Percentiles rank a stretch among this genome's conserved stretches.
Evolutionary conservation across 1,140 invertebrate species (phyloP).

Genomic region (Drosophila orena): DNA sequence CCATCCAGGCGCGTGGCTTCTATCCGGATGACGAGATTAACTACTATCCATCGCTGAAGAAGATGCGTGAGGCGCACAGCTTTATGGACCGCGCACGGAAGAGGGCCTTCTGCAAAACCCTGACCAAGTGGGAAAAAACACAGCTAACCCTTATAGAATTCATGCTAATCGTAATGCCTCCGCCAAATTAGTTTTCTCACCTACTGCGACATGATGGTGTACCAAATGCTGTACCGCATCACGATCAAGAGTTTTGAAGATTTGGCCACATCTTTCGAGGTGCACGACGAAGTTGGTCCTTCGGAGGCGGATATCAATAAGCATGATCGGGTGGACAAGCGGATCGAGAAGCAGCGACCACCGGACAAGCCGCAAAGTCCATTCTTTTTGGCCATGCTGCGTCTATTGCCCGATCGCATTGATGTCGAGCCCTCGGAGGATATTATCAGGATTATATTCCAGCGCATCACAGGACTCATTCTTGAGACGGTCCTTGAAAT

Average conservation of each 20-base stretch:
- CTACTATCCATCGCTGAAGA: conserved; percentile 85
- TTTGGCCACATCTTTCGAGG: conserved; percentile 52
- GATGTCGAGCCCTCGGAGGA: conserved; percentile 84
- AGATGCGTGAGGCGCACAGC: conserved; percentile 88
- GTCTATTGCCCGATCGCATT: conserved; percentile 78
- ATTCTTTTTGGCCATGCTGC: conserved; percentile 75
- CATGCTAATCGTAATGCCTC: not conserved
- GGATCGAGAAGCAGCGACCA: conserved; percentile 60
- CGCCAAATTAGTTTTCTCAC: conserved; percentile 55
- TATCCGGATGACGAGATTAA: conserved; percentile 88
- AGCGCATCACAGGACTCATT: conserved; percentile 82
- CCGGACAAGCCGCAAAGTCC: conserved; percentile 64
- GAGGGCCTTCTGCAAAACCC: conserved; percentile 89
- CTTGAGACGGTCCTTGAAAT: conserved; percentile 82
- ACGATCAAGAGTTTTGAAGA: conserved; percentile 66
- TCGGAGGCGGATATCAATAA: conserved; percentile 42
- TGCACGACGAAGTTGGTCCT: conserved; percentile 64
- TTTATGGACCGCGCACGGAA: conserved; percentile 94
- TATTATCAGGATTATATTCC: conserved; percentile 74
- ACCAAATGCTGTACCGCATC: conserved; percentile 68
- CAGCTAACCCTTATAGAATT: too few relatives aligned
- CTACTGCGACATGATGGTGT: conserved; percentile 70
- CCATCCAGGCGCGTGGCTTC: conserved; percentile 90
- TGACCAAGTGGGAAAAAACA: conserved; percentile 87
- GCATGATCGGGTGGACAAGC: conserved; percentile 43